Base-by-base conservation (phyloP, 30 jellyfish, hydroid and myxozoan species). In the Aurelia aurita region DNA sequence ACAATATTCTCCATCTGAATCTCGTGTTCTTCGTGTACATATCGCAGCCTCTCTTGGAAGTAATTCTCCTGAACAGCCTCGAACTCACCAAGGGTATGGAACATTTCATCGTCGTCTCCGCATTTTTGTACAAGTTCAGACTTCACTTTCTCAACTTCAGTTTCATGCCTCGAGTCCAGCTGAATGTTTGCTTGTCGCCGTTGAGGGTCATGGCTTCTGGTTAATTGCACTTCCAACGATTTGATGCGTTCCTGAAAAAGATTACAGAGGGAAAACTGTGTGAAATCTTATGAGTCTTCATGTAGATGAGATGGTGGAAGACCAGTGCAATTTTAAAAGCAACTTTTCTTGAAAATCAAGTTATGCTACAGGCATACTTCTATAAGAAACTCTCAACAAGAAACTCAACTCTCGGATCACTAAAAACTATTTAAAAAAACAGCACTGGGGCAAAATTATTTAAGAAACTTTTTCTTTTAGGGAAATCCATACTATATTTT, bases 51-150 rank as follows among this genome's bases (percentile, higher is more conserved):
- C 80, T 85, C 95, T 61, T 85, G 72, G 61, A 85, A 85, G 45
- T 85, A 85, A 20, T 85, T 74, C 76, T 85, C 95, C 29, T 85
- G 95, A 3, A 58, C 86, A 58, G 88, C 28, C 69, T 85, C 95
- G 66, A 85, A 85, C 39, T 74, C 83, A 49, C 86, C 80, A 35
- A 85, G 54, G 8, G 86, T 49, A 29, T 62, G 79, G 34, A 85
- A 63, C 88, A 85, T 72, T 21, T 73, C 95, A 29, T 85, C 88
- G 27, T 73, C 95, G 31, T 85, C 88, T 19, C 95, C 95, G 73
- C 81, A 66, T 26, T 62, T 54, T 49, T 74, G 95, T 29, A 53
- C 79, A 44, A 85, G 86, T 44, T 73, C 89, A 1, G 58, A 73
- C 53, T 85, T 85, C 19, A 85, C 87, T 46, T 74, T 74, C n/a